Evolutionary conservation across 2,888 invertebrate genomes (phyloP).

Genomic region (Trichopoda pennipes): DNA sequence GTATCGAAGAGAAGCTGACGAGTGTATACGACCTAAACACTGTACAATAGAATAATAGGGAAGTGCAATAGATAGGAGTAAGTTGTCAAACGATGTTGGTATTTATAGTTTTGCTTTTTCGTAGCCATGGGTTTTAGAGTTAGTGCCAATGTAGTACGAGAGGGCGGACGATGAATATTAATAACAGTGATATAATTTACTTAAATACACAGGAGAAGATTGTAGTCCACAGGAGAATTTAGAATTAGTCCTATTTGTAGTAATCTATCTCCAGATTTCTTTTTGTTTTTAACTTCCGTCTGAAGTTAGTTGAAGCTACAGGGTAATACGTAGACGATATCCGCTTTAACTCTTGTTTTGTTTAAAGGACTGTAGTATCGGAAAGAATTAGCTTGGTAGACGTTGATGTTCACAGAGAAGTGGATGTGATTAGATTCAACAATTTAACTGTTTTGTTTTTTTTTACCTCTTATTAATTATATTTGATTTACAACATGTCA

Average conservation of each 20-base stretch:
- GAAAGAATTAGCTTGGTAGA: background rate
- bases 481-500: no score
- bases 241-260: background rate
- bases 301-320: background rate
- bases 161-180: background rate
- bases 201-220: no score
- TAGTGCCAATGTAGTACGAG: background rate
- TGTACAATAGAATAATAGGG: slow-evolving; percentile 14
- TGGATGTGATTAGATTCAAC: background rate
- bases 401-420: background rate
- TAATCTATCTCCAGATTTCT: no score
- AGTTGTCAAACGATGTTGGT: background rate
- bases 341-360: background rate
- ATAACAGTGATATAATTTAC: background rate
- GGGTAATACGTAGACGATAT: background rate
- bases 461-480: background rate
- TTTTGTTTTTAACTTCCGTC: background rate
- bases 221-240: background rate
- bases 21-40: background rate
- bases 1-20: no score
- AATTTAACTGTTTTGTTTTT: background rate
- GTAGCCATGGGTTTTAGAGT: background rate
- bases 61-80: slow-evolving; percentile 10
- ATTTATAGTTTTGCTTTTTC: background rate
- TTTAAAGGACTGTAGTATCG: slow-evolving; percentile 2